Evolutionary conservation across 1,140 invertebrate genomes (phyloP), one percentile per base, ranked within the genome.

Genomic region (Penaeus vannamei): DNA sequence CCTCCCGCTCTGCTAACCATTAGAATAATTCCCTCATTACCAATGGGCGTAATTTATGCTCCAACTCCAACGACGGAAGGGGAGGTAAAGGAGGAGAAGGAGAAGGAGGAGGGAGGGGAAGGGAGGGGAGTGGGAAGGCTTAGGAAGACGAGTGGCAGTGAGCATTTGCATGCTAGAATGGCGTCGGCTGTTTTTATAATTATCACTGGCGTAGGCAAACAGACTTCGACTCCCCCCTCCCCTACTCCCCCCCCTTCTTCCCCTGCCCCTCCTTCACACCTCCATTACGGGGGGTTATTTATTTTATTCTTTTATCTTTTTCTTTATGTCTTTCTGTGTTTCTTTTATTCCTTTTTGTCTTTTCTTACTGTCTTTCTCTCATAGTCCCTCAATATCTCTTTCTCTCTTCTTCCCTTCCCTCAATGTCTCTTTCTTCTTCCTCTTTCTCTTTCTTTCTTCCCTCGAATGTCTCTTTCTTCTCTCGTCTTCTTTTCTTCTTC

Each of bases 21-120:
- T 84, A 66, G 83, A 66, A 84, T 84, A 84, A 84, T 84, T 84
- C 61, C 83, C 83, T 84, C 83, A 84, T 84, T 84, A 84, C 61
- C 29, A 66, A 66, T 42, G 83, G 83, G 61, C 69, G 83, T 84
- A 84, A 84, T 84, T 84, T 66, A 84, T 46, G 62, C 83, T 53
- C 53, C 53, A 53, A 53, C 53, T 53, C 53, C 53, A 53, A 10
- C 53, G 53, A 53, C 53, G 83, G 69, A 84, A 61, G 69, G 83
- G 53, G 62, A 64, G 83, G 42, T 0, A 2, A 53, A 17, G 62
- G 69, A 84, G 61, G 53, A 46, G 53, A 32, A 60, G 83, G 42
- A 29, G 64, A 5, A 7, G 36, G 4, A 42, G 53, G 46, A 53
- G 46, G 62, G 69, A 69, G 32, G 53, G 62, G 53, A 62, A 60